These are phyloP conservation scores for Temnothorax ravouxi DNA, from an alignment of 2,888 invertebrate species.

Conservation along the genomic window DNA sequence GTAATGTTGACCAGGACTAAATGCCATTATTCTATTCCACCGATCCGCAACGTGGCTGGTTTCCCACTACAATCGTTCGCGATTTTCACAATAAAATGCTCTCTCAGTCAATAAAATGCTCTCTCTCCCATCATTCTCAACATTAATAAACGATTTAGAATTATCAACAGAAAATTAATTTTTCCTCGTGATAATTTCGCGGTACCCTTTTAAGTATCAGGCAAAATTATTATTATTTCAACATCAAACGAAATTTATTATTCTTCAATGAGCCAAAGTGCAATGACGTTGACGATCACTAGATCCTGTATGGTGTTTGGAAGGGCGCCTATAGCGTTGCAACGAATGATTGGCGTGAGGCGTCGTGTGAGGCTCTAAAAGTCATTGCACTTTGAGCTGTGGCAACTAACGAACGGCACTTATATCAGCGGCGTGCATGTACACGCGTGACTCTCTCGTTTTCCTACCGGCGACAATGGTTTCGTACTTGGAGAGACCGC, in stretches of 20 bases:
- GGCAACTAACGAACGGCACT: constrained; percentile 28
- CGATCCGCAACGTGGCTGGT: background rate
- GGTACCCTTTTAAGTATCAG: background rate
- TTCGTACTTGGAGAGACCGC: constrained; percentile 34
- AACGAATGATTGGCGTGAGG: constrained; percentile 29
- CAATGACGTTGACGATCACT: background rate
- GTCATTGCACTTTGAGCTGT: constrained; percentile 55
- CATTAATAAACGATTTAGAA: background rate
- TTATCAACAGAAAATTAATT: constrained; percentile 2
- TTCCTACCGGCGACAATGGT: constrained; percentile 51
- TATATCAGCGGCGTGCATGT: constrained; percentile 16
- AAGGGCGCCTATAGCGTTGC: constrained; percentile 7
- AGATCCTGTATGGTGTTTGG: background rate
- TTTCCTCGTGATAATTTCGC: background rate
- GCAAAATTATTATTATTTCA: constrained; percentile 19
- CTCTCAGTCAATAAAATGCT: background rate
- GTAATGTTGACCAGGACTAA: constrained; percentile 24
- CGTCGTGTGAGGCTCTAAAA: constrained; percentile 26
- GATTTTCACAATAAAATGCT: constrained; percentile 29
- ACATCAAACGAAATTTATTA: background rate
- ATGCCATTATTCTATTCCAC: constrained; percentile 40
- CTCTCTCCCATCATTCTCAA: background rate
- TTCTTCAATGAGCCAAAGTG: background rate
- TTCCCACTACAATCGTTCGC: constrained; percentile 1
- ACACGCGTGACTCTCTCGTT: constrained; percentile 41